Evolutionary conservation across 2,797 vertebrate genomes (phyloP), one percentile per base, ranked within the genome.

Genomic region (Miichthys miiuy): DNA sequence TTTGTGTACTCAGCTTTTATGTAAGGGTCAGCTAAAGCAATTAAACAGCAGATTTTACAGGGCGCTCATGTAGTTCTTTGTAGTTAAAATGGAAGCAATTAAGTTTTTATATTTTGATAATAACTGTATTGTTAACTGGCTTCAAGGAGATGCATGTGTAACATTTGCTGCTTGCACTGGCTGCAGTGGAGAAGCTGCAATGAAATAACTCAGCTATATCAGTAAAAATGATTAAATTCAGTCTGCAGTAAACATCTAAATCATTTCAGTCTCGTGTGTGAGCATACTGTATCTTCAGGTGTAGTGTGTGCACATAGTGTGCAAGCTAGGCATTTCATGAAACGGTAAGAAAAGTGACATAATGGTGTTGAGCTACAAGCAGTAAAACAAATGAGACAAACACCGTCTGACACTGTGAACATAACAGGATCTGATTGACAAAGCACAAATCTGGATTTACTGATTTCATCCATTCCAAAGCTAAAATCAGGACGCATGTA

Each of bases 1-100:
- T 91, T 79, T 88, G 83, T 90, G 69, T 66, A 13, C 47, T 86
- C 51, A 47, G 84, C 85, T 86, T 69, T 90, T 91, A 82, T 79
- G 64, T 25, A 47, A 83, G 23, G 57, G 77, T 60, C 78, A 86
- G 73, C 66, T 83, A 82, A 83, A 84, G 79, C 83, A 91, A 84
- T 85, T 87, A 90, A 87, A 83, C 71, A 51, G 79, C 88, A 71
- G 74, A 82, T 90, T 87, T 88, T 58, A 51, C 69, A 80, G 73
- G 80, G 51, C 63, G 77, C 71, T 87, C 17, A 82, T 82, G 88
- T 86, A 71, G 67, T 78, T 83, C 62, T 86, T 62, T 69, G 54
- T 34, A 3, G 30, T 68, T 70, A 17, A 68, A 27, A 65, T 57
- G 4, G 7, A 76, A 13, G 34, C 34, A 38, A 51, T 47, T 27